Evolutionary conservation across 1,140 invertebrate genomes (phyloP), one percentile per base, ranked within the genome.

Genomic region (Cydia strobilella): DNA sequence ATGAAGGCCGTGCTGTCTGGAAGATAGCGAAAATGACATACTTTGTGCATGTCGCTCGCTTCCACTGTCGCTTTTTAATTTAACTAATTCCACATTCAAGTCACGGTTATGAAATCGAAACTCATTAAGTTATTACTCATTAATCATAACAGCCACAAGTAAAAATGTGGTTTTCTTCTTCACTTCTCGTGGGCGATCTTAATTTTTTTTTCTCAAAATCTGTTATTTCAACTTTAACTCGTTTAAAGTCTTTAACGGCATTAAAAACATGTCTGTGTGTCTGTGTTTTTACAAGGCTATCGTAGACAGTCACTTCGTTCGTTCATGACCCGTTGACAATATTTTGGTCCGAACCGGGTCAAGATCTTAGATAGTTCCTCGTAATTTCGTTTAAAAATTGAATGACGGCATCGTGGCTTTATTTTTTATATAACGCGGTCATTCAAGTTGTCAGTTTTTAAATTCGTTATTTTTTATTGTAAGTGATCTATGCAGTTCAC

Each of bases 21-120:
- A 72, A 85, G 90, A 91, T 90, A 91, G 89, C 88, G 89, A 91
- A 92, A 92, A 90, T 82, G 88, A 86, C 90, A 90, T 81, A 88
- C 89, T 87, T 88, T 77, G 77, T 51, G 80, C 84, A 69, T 35
- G 79, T 83, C 82, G 77, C 79, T 80, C 0, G 80, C 80, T 66
- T 78, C 71, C 78, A 83, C 87, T 85, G 85, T 87, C 84, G 84
- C 86, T 90, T 88, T 88, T 89, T 86, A 85, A 90, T 88, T 84
- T 82, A 87, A 85, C 89, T 86, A 85, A 90, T 88, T 84, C 83
- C 88, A 85, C 89, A 90, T 91, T 89, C 86, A 89, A 87, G 89
- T 90, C 87, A 87, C 79, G 85, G 86, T 90, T 92, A 90, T 87
- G 87, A 92, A 90, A 90, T 87, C 85, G 85, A 86, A 89, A 89